phyloP scores from a whole-genome alignment of 2,888 invertebrate species.

The Drosophila melanocephala region DNA sequence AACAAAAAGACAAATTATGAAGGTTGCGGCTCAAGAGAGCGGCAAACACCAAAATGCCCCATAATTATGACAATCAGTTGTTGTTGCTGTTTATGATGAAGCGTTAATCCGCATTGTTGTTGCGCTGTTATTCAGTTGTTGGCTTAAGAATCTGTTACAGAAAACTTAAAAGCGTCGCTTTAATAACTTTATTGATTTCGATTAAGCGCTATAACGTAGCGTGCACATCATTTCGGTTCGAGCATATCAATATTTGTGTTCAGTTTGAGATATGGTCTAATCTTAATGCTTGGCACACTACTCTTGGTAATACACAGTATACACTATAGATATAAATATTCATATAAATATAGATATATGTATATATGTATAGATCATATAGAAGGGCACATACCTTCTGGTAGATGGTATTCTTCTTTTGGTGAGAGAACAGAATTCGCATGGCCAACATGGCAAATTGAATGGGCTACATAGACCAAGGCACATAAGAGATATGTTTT shows the following conservation, averaged over 20 bases:
- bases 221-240: conserved; percentile 21
- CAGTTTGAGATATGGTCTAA: neutral
- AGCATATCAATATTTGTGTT: conserved; percentile 19
- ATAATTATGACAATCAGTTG: conserved; percentile 79
- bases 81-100: conserved; percentile 69
- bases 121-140: conserved; percentile 68
- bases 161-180: conserved; percentile 79
- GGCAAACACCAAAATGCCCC: conserved; percentile 77
- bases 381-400: neutral
- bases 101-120: conserved; percentile 78
- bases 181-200: conserved; percentile 81
- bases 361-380: neutral
- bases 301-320: neutral
- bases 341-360: neutral
- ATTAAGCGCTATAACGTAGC: conserved; percentile 76
- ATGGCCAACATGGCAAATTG: neutral
- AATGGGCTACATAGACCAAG: neutral
- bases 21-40: conserved; percentile 53
- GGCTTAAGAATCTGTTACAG: conserved; percentile 79
- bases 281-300: neutral
- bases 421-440: too few relatives aligned
- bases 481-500: neutral
- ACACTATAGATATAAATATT: neutral
- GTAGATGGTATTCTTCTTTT: neutral
- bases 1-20: neutral